Percentiles rank a stretch among this genome's conserved stretches.
phyloP scores from a whole-genome alignment of 2,797 vertebrate species.

The Molossus alvarezi region DNA sequence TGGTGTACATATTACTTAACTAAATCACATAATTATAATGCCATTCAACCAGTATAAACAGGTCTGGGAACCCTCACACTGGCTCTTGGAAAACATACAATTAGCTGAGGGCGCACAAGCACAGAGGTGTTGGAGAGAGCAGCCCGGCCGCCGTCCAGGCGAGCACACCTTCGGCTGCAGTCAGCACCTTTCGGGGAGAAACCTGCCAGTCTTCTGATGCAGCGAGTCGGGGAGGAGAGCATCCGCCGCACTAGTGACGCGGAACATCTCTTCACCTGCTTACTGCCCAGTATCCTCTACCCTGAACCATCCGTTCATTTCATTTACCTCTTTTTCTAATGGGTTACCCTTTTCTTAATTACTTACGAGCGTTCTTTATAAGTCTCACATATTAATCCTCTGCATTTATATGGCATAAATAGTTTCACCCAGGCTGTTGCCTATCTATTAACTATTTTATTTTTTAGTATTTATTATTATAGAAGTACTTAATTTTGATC shows the following conservation, averaged over 20 bases:
- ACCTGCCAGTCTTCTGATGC: not conserved
- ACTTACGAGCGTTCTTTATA: not conserved
- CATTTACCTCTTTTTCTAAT: slow-evolving; percentile 38
- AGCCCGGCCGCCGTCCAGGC: not conserved
- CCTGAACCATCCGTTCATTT: slow-evolving; percentile 3
- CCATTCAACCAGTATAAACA: slow-evolving; percentile 48
- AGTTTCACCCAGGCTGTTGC: not conserved
- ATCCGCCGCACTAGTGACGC: rapidly evolving
- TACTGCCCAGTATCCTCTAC: not conserved
- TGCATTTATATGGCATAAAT: not conserved
- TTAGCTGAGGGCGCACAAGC: not conserved
- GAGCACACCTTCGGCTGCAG: not conserved
- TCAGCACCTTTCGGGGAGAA: not conserved
- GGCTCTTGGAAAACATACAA: slow-evolving; percentile 34
- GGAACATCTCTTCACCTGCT: not conserved
- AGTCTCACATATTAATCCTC: not conserved
- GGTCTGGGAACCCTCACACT: not conserved
- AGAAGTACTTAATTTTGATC: slow-evolving; percentile 4
- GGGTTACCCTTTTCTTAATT: slow-evolving; percentile 32
- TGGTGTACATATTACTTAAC: slow-evolving; percentile 66
- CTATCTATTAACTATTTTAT: not conserved
- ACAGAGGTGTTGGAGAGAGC: not conserved
- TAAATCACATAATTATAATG: slow-evolving; percentile 72
- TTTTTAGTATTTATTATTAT: not conserved
- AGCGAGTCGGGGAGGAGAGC: not conserved